Evolutionary conservation across 2,888 invertebrate genomes (phyloP), one percentile per base, ranked within the genome.

Genomic region (Cylindroiulus punctatus): DNA sequence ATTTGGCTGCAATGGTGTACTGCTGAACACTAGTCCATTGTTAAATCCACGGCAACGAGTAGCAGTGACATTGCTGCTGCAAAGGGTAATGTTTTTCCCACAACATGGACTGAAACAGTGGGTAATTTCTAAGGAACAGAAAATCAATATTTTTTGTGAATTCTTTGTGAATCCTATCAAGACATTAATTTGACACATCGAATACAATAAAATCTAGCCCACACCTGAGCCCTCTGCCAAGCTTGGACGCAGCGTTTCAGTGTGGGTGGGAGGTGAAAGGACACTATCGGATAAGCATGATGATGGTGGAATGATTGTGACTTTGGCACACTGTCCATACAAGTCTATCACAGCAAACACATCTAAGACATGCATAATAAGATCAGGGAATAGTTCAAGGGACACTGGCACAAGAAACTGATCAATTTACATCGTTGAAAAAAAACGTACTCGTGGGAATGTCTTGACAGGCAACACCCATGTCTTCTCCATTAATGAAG

Each of bases 271-370:
- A 42, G 86, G 86, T 22, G 86, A 86, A 32, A 65, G 84, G 83
- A 40, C 47, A 65, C 86, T 86, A 40, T 86, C 84, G 26, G 83
- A 57, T 40, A 86, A 81, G 42, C 85, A 85, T 40, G 86, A 81
- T 81, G 86, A 65, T 19, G 85, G 85, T 87, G 89, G 89, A 19
- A 90, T 89, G 47, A 92, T 91, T 44, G 92, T 91, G 26, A 97
- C 97, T 93, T 98, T 97, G 0, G 97, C 96, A 91, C 98, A 98
- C 90, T 97, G 97, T 0, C 98, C 98, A 90, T 97, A 98, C 85
- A 98, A 92, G 92, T 98, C 98, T 85, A 98, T 94, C n/a, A 98
- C 97, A 1, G 97, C 97, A 92, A 96, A 98, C 86, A 98, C 94
- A 91, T 95, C 96, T 91, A 89, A 12, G 52, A 47, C 44, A 76